phyloP scores from a whole-genome alignment of 2,888 invertebrate species.

The Drosophila picticornis region DNA sequence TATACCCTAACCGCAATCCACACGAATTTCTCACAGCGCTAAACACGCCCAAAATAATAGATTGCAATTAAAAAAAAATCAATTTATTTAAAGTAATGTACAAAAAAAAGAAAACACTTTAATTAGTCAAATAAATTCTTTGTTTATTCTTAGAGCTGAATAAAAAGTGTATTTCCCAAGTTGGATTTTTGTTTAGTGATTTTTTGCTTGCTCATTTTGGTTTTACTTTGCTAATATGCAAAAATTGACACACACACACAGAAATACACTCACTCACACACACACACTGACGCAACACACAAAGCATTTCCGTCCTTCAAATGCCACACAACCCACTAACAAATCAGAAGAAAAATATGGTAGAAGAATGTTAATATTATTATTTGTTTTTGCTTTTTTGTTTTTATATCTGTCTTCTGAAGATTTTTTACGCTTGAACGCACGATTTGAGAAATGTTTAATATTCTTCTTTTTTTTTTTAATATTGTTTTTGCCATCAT shows the following conservation, averaged over 20 bases:
- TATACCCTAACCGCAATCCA: conserved; percentile 28
- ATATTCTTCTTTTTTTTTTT: conserved; percentile 3
- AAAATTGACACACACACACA: conserved; percentile 47
- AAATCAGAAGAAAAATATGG: conserved; percentile 26
- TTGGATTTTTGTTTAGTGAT: conserved; percentile 1
- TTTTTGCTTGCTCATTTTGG: conserved; percentile 32
- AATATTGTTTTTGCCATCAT: conserved; percentile 2
- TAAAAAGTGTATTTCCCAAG: conserved; percentile 14
- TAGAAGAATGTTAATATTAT: conserved; percentile 51
- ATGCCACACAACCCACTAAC: conserved; percentile 52
- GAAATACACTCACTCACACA: neutral
- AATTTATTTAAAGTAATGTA: neutral
- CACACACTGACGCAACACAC: conserved; percentile 10
- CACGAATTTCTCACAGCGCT: neutral
- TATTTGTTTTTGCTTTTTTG: conserved; percentile 13
- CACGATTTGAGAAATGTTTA: conserved; percentile 54
- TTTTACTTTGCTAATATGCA: conserved; percentile 68
- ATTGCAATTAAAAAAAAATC: neutral
- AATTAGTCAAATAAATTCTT: neutral
- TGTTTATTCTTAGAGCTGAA: neutral
- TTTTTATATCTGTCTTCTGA: conserved; percentile 15
- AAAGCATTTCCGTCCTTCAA: conserved; percentile 76
- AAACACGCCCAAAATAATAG: neutral
- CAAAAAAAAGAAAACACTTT: too few relatives aligned
- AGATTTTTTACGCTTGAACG: conserved; percentile 56